A percentile compares a stretch with the other conserved stretches of the same genome.
phyloP scores from a whole-genome alignment of 2,113 vertebrate species.

The Gnathonemus longibarbis region DNA sequence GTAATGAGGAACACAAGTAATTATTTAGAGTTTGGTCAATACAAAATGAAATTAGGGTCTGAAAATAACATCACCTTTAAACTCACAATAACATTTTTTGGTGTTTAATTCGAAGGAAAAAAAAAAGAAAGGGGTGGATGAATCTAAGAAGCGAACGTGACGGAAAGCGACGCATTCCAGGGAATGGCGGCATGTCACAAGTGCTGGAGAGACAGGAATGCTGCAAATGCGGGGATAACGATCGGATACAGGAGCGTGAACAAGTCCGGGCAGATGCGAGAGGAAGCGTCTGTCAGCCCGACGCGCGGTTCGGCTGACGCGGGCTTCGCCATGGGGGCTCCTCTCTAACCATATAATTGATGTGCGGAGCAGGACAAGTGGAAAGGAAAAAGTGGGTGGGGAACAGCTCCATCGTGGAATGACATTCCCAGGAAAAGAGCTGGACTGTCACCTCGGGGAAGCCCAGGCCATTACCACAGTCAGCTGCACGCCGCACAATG shows the following conservation, averaged over 20 bases:
- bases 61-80: conserved; percentile 51
- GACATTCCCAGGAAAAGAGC: conserved; percentile 8
- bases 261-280: conserved; percentile 60
- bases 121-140: conserved; percentile 34
- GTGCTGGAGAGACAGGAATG: conserved; percentile 38
- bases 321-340: conserved; percentile 44
- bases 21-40: conserved; percentile 48
- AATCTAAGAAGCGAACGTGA: background rate
- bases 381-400: conserved; percentile 26
- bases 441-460: background rate
- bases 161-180: conserved; percentile 28
- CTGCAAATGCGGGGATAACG: conserved; percentile 48
- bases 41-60: conserved; percentile 52
- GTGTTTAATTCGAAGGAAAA: conserved; percentile 39
- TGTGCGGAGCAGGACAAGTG: conserved; percentile 35
- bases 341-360: conserved; percentile 44
- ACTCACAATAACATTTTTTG: conserved; percentile 28
- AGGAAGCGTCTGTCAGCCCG: conserved; percentile 39
- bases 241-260: conserved; percentile 43
- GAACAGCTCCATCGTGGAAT: conserved; percentile 20
- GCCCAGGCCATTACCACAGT: background rate
- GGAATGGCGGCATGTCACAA: conserved; percentile 56
- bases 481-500: background rate
- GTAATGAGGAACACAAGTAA: conserved; percentile 26
- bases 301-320: conserved; percentile 31